Percentiles rank a stretch among this genome's conserved stretches.
These are phyloP conservation scores for Dasyornis broadbenti DNA, from an alignment of 2,113 vertebrate genomes.

Conservation along the genomic window DNA sequence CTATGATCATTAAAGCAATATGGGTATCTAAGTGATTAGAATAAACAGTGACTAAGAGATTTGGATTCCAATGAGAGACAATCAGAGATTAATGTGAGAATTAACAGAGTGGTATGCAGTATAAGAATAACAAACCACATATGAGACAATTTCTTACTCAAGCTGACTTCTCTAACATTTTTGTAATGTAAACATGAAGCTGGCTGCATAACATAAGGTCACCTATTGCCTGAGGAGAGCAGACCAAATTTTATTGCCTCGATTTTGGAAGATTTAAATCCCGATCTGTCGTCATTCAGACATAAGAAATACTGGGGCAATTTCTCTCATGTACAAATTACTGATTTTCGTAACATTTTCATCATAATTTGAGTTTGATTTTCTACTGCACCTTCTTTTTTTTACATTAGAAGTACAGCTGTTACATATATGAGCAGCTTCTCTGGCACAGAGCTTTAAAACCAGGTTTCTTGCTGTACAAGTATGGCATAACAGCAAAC, in stretches of 20 bases:
- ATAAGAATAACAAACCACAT: conserved; percentile 43
- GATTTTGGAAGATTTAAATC: conserved; percentile 22
- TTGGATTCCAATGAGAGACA: not conserved
- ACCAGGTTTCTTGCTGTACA: not conserved
- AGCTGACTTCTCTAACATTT: not conserved
- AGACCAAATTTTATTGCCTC: conserved; percentile 44
- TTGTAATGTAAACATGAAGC: conserved; percentile 32
- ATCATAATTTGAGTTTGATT: conserved; percentile 53
- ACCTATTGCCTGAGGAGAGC: conserved; percentile 28
- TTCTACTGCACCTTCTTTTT: conserved; percentile 27
- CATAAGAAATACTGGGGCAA: not conserved
- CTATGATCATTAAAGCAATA: not conserved
- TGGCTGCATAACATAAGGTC: conserved; percentile 19
- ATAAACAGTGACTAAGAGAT: not conserved
- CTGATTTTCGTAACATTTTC: conserved; percentile 56
- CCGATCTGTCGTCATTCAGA: not conserved
- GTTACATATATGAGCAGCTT: not conserved
- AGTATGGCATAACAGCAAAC: not conserved
- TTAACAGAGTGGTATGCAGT: conserved; percentile 20
- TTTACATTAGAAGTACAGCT: conserved; percentile 9
- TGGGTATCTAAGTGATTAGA: not conserved
- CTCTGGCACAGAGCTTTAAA: not conserved
- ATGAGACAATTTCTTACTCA: conserved; percentile 54
- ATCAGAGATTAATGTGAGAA: conserved; percentile 51
- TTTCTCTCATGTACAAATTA: conserved; percentile 22